phyloP scores from a whole-genome alignment of 1,140 invertebrate species.

The Hylyphantes graminicola region DNA sequence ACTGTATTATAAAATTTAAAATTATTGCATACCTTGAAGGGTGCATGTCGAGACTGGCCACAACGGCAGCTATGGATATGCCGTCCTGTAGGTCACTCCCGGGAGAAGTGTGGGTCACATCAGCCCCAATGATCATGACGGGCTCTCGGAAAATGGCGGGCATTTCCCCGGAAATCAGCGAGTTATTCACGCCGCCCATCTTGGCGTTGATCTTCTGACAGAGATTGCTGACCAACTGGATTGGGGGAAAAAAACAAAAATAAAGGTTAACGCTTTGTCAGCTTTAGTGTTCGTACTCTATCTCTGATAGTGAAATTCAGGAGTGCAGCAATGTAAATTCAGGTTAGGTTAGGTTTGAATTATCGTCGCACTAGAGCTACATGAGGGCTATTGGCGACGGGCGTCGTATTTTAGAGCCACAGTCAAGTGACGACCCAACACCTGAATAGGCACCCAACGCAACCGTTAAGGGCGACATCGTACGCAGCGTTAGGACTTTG shows the following conservation, averaged over 20 bases:
- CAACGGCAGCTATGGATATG: conserved; percentile 83
- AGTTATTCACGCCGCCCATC: conserved; percentile 80
- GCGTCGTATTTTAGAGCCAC: no score
- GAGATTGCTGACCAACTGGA: conserved; percentile 75
- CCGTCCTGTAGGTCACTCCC: conserved; percentile 72
- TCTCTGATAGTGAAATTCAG: no score
- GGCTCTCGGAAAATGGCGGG: conserved; percentile 67
- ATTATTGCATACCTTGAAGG: conserved; percentile 41
- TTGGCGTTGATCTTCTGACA: conserved; percentile 88
- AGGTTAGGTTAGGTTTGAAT: no score
- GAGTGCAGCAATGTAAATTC: no score
- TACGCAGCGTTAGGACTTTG: no score
- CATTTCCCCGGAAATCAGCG: conserved; percentile 34
- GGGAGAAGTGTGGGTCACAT: conserved; percentile 83
- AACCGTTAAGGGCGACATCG: no score
- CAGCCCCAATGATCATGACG: conserved; percentile 83
- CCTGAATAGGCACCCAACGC: no score
- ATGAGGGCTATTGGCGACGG: no score
- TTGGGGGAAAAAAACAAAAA: conserved; percentile 54
- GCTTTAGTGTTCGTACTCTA: no score
- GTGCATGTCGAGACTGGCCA: conserved; percentile 59
- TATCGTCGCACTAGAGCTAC: no score
- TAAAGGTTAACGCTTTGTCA: conserved; percentile 64
- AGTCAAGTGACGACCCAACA: no score
- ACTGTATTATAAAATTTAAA: neutral